Percentiles rank a stretch among this genome's conserved stretches.
Evolutionary conservation across 2,888 invertebrate species (phyloP).

Genomic region (Mylabris sibirica): DNA sequence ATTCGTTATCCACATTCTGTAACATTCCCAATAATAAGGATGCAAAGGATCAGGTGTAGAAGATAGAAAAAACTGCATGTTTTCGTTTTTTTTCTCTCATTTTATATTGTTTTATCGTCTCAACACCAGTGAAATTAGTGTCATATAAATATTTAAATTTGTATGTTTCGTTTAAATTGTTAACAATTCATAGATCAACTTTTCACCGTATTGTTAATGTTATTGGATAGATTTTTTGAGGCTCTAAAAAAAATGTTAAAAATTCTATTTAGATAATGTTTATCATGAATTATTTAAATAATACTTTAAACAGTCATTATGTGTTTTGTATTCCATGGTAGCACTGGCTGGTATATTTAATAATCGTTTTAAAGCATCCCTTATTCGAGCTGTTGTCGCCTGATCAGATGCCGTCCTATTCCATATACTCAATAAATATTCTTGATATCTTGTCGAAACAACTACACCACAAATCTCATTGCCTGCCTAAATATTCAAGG

Average conservation of each 20-base stretch:
- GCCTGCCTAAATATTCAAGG: constrained; percentile 67
- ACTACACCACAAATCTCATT: constrained; percentile 98
- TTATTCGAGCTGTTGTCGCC: constrained; percentile 86
- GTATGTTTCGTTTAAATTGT: background rate
- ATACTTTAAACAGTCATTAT: constrained; percentile 82
- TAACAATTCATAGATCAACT: constrained; percentile 50
- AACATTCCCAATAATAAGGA: background rate
- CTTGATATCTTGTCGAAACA: constrained; percentile 93
- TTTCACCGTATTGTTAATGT: constrained; percentile 49
- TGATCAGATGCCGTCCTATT: constrained; percentile 93
- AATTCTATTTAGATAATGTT: constrained; percentile 7
- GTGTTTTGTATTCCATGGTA: constrained; percentile 93
- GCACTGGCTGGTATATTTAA: constrained; percentile 93
- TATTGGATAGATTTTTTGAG: constrained; percentile 55
- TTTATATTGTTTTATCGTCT: background rate
- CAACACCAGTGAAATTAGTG: background rate
- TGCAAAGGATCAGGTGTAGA: background rate
- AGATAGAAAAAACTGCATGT: background rate
- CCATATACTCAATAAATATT: constrained; percentile 97
- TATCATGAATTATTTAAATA: constrained; percentile 42
- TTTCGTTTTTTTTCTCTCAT: background rate
- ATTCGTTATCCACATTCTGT: too few relatives aligned
- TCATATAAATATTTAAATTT: background rate
- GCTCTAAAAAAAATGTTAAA: constrained; percentile 51
- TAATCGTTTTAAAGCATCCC: constrained; percentile 93